These are phyloP conservation scores for Crotalus helleri DNA, from an alignment of 2,113 vertebrate genomes.

Conservation along the genomic window DNA sequence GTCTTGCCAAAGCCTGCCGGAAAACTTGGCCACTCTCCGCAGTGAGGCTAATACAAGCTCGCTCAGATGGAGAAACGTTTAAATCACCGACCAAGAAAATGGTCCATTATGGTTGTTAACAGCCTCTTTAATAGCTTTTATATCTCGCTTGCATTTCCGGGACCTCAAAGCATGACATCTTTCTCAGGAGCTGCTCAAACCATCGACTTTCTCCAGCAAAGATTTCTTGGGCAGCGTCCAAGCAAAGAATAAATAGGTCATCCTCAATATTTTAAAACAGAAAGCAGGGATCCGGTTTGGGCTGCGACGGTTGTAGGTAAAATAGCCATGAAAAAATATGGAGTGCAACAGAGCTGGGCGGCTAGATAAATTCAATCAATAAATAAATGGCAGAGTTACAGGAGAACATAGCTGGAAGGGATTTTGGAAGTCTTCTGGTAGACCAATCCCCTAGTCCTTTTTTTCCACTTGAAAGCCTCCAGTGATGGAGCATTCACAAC, in stretches of 20 bases:
- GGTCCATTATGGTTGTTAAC: neutral
- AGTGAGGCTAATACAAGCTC: neutral
- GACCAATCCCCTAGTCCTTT: neutral
- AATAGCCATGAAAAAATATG: neutral
- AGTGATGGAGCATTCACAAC: too few species aligned
- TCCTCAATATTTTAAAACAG: neutral
- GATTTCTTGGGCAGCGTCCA: neutral
- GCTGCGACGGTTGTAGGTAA: neutral
- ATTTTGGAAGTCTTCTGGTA: neutral
- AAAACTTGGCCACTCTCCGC: neutral
- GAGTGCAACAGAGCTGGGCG: neutral
- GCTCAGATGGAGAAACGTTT: neutral
- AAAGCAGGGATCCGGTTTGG: neutral
- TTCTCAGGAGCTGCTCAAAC: neutral
- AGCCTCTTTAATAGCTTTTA: neutral
- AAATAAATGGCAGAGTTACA: neutral
- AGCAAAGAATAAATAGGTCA: neutral
- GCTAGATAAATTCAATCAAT: neutral
- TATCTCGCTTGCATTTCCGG: neutral
- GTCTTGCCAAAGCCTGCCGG: neutral
- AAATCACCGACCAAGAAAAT: neutral
- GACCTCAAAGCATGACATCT: neutral
- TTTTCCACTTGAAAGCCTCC: too few species aligned
- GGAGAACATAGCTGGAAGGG: neutral
- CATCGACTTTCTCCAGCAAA: neutral